Conservation (phyloP, 2,888 invertebrate species). For the Drosophila quinaria region DNA sequence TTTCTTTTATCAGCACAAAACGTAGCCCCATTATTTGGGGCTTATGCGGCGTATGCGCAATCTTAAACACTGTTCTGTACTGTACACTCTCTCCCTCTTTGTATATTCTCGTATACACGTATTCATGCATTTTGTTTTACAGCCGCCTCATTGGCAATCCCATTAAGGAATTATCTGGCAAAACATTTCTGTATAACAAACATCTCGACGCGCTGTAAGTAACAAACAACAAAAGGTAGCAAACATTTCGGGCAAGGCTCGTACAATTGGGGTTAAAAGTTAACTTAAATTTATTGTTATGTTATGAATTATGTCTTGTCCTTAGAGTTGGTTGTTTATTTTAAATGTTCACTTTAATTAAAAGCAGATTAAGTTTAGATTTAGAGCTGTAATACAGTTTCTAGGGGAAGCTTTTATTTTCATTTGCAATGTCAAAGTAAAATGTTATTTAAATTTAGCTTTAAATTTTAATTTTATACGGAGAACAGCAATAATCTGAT, state of each 20-base stretch:
- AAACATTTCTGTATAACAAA: slow-evolving; percentile 84
- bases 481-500: background rate
- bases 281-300: slow-evolving; percentile 34
- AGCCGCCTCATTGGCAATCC: slow-evolving; percentile 87
- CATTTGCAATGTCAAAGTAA: background rate
- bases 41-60: slow-evolving; percentile 62
- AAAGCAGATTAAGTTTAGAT: slow-evolving; percentile 8
- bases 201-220: slow-evolving; percentile 87
- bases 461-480: background rate
- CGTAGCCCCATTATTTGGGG: slow-evolving; percentile 59
- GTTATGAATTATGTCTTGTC: slow-evolving; percentile 7
- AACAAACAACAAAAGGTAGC: slow-evolving; percentile 13
- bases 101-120: slow-evolving; percentile 14
- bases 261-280: slow-evolving; percentile 27
- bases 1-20: slow-evolving; percentile 56
- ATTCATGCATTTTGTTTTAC: slow-evolving; percentile 64
- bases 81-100: background rate
- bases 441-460: background rate
- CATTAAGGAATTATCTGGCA: slow-evolving; percentile 85
- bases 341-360: slow-evolving; percentile 13
- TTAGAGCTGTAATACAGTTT: background rate
- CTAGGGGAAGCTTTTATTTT: background rate
- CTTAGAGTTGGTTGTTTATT: background rate
- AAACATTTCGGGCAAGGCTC: slow-evolving; percentile 19
- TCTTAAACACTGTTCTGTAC: slow-evolving; percentile 30